Base-by-base conservation (phyloP, 2,113 vertebrate genomes). In the Ochotona princeps region DNA sequence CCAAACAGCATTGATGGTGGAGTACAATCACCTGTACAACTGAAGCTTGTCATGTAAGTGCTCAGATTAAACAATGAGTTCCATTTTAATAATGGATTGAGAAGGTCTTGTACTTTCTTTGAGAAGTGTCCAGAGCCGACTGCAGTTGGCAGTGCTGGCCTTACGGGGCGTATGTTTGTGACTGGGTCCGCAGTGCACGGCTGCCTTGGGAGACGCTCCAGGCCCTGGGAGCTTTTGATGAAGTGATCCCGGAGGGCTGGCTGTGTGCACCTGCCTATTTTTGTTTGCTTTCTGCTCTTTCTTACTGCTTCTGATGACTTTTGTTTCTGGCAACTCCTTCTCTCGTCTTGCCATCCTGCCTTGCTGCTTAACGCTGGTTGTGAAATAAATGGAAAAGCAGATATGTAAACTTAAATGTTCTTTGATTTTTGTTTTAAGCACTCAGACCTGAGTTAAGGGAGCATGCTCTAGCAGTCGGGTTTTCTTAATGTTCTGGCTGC, bases 351-450 rank as follows among this genome's bases (percentile, higher is more conserved):
- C 18, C 30, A 26, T 88, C n/a, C 63, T 93, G 25, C 65, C 44
- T 83, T 89, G 63, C 69, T 63, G 51, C 72, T 65, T 94, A 32
- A 26, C 61, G 28, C 84, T 75, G 20, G 12, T 82, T 92, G 72
- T 94, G 49, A 94, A 51, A 51, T 93, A 94, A 51, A 51, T 93
- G 65, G 44, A 65, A 92, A 95, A 95, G 47, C 30, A 74, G 35
- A 66, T 83, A 84, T 51, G 12, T 70, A 67, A 80, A 83, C 51
- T 47, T 93, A 38, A 44, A 30, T n/a, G 18, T 65, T 25, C 25
- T 38, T 61, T 3, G 18, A 14, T 73, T 73, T 44, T 25, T 32
- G 20, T 12, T 66, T n/a, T 23, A 49, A 30, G 51, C 18, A 44
- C 11, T 28, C 21, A 75, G 44, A 25, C 44, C 30, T 61, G 28